phyloP scores from a whole-genome alignment of 2,797 vertebrate genomes.

The Neostethus bicornis region DNA sequence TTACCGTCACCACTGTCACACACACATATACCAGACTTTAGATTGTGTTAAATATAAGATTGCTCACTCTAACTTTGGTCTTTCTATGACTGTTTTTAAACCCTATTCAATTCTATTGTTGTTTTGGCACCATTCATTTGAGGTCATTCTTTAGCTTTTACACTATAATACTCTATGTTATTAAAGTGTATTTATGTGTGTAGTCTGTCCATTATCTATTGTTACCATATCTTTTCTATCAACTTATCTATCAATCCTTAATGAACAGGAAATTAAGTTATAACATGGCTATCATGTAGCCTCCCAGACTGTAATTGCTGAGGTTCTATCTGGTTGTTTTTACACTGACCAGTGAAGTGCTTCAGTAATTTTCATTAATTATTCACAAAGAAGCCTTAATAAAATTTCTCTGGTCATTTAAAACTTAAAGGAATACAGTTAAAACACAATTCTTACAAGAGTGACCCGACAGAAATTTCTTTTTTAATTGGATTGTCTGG shows the following conservation, averaged over 20 bases:
- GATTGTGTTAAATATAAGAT: constrained; percentile 57
- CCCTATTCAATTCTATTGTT: constrained; percentile 1
- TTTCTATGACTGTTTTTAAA: neutral
- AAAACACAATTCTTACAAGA: neutral
- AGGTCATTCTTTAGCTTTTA: constrained; percentile 7
- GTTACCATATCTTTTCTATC: constrained; percentile 33
- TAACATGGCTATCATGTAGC: constrained; percentile 77
- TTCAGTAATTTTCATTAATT: constrained; percentile 85
- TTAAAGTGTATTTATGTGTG: constrained; percentile 9
- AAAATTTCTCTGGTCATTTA: constrained; percentile 79
- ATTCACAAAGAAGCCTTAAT: constrained; percentile 82
- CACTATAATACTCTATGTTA: too few relatives aligned
- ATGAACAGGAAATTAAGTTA: constrained; percentile 85
- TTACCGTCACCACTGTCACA: constrained; percentile 61
- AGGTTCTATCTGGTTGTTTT: constrained; percentile 79
- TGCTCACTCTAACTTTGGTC: constrained; percentile 21
- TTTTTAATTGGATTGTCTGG: neutral
- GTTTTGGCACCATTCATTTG: constrained; percentile 13
- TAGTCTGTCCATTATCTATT: constrained; percentile 20
- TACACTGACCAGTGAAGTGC: constrained; percentile 79
- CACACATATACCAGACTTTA: constrained; percentile 58
- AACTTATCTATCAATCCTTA: constrained; percentile 69
- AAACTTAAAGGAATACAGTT: constrained; percentile 44
- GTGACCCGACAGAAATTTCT: neutral
- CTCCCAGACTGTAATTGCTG: constrained; percentile 83